Evolutionary conservation across 2,888 invertebrate species (phyloP).

Genomic region (Boloria euphrosyne): DNA sequence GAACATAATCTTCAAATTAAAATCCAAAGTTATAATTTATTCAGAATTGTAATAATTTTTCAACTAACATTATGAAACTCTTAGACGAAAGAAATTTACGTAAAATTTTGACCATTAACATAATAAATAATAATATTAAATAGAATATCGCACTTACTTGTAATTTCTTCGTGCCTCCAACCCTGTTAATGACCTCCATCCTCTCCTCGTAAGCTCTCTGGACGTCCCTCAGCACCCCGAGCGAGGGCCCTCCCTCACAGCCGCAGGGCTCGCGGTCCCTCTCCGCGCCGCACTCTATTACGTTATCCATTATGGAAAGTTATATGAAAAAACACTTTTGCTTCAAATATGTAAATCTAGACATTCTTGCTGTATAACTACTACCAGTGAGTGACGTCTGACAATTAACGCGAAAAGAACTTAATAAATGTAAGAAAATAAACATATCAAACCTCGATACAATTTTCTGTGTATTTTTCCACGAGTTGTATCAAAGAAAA

Average conservation of each 20-base stretch:
- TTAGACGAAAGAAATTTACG: neutral
- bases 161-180: constrained; percentile 56
- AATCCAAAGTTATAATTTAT: no score
- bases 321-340: constrained; percentile 10
- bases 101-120: no score
- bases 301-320: constrained; percentile 36
- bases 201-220: constrained; percentile 84
- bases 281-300: constrained; percentile 51
- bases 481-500: no score
- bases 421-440: no score
- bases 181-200: constrained; percentile 80
- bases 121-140: no score
- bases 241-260: constrained; percentile 54
- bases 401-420: no score
- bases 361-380: constrained; percentile 6
- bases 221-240: constrained; percentile 82
- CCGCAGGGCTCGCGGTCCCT: constrained; percentile 48
- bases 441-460: no score
- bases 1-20: no score
- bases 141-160: constrained; percentile 49
- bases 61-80: no score
- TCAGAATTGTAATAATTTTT: no score
- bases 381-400: no score
- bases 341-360: constrained; percentile 14
- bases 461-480: no score